A percentile compares a stretch with the other conserved stretches of the same genome.
phyloP scores from a whole-genome alignment of 2,888 invertebrate genomes.

The Taphrorychus bicolor region DNA sequence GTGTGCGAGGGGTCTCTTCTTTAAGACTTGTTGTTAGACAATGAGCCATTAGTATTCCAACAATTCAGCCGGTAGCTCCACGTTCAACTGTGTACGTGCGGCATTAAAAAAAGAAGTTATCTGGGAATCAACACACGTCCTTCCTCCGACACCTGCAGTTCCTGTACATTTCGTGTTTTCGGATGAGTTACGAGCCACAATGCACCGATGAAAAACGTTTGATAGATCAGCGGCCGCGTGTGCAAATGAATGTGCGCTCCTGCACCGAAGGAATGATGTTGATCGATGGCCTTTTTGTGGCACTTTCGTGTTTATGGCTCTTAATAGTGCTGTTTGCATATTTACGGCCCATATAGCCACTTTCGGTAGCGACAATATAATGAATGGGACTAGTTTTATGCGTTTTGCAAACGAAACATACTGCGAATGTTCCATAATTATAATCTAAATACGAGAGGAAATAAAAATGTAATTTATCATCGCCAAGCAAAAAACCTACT shows the following conservation, averaged over 20 bases:
- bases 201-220: constrained; percentile 37
- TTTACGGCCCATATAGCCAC: not conserved
- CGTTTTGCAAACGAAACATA: not conserved
- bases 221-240: constrained; percentile 22
- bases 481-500: no score
- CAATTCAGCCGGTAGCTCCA: not conserved
- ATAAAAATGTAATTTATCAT: no score
- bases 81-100: constrained; percentile 1
- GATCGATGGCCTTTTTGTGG: constrained; percentile 28
- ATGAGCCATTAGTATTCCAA: not conserved
- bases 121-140: constrained; percentile 33
- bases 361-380: no score
- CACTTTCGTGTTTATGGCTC: constrained; percentile 17
- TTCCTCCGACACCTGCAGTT: constrained; percentile 39
- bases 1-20: not conserved
- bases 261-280: constrained; percentile 20
- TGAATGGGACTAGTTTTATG: not conserved
- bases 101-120: constrained; percentile 20
- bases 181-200: constrained; percentile 39
- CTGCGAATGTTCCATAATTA: no score
- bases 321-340: constrained; percentile 4
- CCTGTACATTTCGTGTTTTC: constrained; percentile 38
- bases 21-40: not conserved
- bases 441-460: no score
- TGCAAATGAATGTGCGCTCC: constrained; percentile 24